Percentiles rank a stretch among this genome's conserved stretches.
These are phyloP conservation scores for Zosterops lateralis DNA, from an alignment of 2,113 vertebrate species.

Conservation along the genomic window DNA sequence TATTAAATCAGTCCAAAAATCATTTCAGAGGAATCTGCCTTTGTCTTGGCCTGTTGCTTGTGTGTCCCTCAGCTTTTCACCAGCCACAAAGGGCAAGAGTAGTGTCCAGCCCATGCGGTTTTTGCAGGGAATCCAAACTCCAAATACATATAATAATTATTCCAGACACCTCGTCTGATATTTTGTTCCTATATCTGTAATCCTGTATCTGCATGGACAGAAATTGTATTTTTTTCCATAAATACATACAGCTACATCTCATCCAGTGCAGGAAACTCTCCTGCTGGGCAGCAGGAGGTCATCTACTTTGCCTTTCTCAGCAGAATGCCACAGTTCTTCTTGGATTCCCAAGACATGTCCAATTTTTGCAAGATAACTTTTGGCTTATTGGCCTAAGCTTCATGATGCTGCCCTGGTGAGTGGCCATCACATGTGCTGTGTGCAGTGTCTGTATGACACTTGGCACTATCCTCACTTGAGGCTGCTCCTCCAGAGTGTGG, in stretches of 20 bases:
- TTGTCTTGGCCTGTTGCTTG: not conserved
- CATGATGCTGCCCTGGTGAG: not conserved
- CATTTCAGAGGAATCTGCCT: not conserved
- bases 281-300: not conserved
- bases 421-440: fast-evolving
- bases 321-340: not conserved
- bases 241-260: not conserved
- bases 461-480: fast-evolving
- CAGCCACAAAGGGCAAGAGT: not conserved
- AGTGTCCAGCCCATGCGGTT: not conserved
- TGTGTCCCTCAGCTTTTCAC: not conserved
- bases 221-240: fast-evolving
- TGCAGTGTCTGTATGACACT: not conserved
- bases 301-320: not conserved
- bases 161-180: not conserved
- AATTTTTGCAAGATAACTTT: not conserved
- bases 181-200: not conserved
- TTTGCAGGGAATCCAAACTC: not conserved
- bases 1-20: not conserved
- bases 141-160: not conserved
- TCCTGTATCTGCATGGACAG: not conserved
- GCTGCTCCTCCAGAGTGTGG: not conserved
- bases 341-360: not conserved
- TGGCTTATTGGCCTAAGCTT: not conserved
- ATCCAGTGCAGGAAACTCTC: not conserved